These are phyloP conservation scores for Ciconia boyciana DNA, from an alignment of 2,113 vertebrate genomes.

Conservation along the genomic window DNA sequence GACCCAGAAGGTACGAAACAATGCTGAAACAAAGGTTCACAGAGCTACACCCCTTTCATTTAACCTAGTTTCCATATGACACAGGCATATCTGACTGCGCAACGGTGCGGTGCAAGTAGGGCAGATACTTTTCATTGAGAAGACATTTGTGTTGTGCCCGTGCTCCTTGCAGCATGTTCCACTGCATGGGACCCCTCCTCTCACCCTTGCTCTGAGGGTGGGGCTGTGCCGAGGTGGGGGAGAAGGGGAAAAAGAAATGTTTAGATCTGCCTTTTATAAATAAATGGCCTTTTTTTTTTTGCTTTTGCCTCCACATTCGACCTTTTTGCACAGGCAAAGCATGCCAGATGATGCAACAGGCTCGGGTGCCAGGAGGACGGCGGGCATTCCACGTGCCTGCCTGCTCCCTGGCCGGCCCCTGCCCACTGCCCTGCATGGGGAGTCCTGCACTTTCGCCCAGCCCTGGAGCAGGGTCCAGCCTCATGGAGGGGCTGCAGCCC, in stretches of 20 bases:
- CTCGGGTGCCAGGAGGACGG: fast-evolving
- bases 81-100: neutral
- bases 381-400: neutral
- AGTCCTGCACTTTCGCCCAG: neutral
- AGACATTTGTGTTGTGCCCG: fast-evolving
- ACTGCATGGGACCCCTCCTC: fast-evolving
- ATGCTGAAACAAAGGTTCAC: neutral
- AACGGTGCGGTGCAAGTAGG: neutral
- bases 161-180: neutral
- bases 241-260: neutral
- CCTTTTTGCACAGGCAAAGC: neutral
- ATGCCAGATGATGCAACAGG: neutral
- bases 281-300: neutral
- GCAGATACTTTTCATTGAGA: neutral
- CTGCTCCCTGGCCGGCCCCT: neutral
- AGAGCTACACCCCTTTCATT: conserved; percentile 3
- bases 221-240: neutral
- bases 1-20: neutral
- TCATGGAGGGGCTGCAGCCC: fast-evolving
- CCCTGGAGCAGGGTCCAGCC: neutral
- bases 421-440: neutral
- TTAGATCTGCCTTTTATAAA: neutral
- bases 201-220: neutral
- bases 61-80: conserved; percentile 55
- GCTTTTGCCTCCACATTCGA: neutral